phyloP scores from a whole-genome alignment of 2,888 invertebrate genomes.

The Erynnis tages region DNA sequence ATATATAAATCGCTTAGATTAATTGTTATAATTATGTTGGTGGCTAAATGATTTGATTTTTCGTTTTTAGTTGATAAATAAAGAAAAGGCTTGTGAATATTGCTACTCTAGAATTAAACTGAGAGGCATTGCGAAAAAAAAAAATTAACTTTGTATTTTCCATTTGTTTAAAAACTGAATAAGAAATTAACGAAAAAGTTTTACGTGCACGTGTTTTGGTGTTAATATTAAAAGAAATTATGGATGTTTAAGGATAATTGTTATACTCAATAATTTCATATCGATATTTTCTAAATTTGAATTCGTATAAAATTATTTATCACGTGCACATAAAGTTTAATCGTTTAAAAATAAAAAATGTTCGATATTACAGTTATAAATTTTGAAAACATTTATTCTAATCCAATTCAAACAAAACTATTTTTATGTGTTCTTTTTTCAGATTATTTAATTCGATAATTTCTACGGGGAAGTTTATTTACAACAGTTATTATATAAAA shows the following conservation, averaged over 20 bases:
- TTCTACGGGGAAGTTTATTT: slow-evolving; percentile 27
- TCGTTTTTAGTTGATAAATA: slow-evolving; percentile 3
- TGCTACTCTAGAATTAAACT: slow-evolving; percentile 45
- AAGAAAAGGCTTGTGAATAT: slow-evolving; percentile 66
- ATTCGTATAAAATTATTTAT: no score
- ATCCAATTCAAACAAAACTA: slow-evolving; percentile 9
- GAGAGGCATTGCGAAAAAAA: slow-evolving; percentile 34
- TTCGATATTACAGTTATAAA: slow-evolving; percentile 2
- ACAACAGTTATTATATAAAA: slow-evolving; percentile 16
- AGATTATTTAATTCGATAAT: slow-evolving; percentile 22
- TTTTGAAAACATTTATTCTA: slow-evolving; percentile 21
- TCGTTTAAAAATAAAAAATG: slow-evolving; percentile 10
- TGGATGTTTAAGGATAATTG: no score
- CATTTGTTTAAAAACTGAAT: slow-evolving; percentile 11
- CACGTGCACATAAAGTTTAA: slow-evolving; percentile 2
- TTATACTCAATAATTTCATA: no score
- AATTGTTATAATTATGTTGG: background rate
- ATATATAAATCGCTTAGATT: no score
- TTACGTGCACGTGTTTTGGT: slow-evolving; percentile 4
- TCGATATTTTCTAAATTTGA: no score
- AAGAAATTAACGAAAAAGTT: slow-evolving; percentile 15
- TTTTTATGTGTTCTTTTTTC: slow-evolving; percentile 20
- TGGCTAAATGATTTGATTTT: background rate
- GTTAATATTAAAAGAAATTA: no score
- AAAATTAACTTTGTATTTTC: slow-evolving; percentile 4